These are phyloP conservation scores for Neomicropteryx cornuta DNA, from an alignment of 1,140 invertebrate genomes.

Conservation along the genomic window DNA sequence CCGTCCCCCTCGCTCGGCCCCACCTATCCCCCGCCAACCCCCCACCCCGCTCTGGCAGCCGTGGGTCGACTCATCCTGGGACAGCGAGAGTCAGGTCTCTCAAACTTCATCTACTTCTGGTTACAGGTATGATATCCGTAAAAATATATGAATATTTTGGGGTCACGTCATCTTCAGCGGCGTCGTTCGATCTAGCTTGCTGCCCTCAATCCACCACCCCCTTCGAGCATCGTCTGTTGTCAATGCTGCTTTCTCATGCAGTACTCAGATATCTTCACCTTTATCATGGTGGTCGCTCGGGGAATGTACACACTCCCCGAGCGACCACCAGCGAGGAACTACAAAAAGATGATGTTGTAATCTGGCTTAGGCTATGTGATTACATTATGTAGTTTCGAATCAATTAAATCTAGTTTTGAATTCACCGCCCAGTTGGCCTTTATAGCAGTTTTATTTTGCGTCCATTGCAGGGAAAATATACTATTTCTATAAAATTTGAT, in stretches of 20 bases:
- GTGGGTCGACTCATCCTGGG: conserved; percentile 54
- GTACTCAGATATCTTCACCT: conserved; percentile 40
- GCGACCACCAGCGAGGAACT: conserved; percentile 16
- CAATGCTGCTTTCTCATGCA: conserved; percentile 46
- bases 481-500: no score
- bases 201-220: no score
- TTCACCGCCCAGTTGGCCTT: no score
- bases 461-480: no score
- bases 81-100: conserved; percentile 59
- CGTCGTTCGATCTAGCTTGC: no score
- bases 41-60: conserved; percentile 19
- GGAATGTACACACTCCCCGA: conserved; percentile 10
- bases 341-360: no score
- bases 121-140: conserved; percentile 39
- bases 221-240: no score
- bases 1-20: conserved; percentile 18
- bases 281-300: conserved; percentile 21
- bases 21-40: conserved; percentile 22
- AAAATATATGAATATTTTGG: background rate
- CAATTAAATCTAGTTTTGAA: no score
- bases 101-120: conserved; percentile 72
- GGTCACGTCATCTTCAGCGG: no score
- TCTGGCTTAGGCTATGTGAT: no score
- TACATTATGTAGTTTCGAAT: no score
- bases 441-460: no score